Percentiles rank a stretch among this genome's conserved stretches.
These are phyloP conservation scores for Columbina picui DNA, from an alignment of 2,113 vertebrate species.

Conservation along the genomic window DNA sequence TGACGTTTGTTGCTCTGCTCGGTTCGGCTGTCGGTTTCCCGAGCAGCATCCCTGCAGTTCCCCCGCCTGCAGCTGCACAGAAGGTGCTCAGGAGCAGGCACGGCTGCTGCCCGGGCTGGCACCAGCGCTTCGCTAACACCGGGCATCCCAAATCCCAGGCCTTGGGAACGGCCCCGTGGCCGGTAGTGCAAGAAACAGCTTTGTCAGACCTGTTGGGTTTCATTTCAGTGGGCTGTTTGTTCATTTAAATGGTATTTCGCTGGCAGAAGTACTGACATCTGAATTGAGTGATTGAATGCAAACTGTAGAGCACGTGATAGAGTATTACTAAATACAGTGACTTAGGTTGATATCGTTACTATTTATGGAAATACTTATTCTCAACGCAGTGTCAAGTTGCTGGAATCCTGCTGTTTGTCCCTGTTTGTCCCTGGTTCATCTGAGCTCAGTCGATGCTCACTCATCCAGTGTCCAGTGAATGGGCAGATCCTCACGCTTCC, in stretches of 20 bases:
- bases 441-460: not conserved
- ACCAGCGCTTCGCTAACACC: not conserved
- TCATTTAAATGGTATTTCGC: not conserved
- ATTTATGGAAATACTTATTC: not conserved
- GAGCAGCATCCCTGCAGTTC: too few species aligned
- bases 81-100: too few species aligned
- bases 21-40: too few species aligned
- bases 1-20: too few species aligned
- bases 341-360: not conserved
- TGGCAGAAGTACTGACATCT: accelerated
- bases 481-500: not conserved
- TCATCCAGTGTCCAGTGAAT: not conserved
- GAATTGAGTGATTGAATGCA: not conserved
- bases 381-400: not conserved
- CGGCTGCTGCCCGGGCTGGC: not conserved
- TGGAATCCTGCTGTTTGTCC: not conserved
- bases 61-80: too few species aligned
- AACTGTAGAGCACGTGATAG: not conserved
- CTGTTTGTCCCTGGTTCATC: not conserved
- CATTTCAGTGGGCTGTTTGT: not conserved
- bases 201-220: not conserved
- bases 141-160: accelerated
- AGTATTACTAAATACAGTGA: not conserved
- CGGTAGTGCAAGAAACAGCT: not conserved
- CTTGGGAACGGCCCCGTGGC: not conserved